Percentiles rank a stretch among this genome's conserved stretches.
Conservation (phyloP, 2,797 vertebrate species). For the Hydrophis major region DNA sequence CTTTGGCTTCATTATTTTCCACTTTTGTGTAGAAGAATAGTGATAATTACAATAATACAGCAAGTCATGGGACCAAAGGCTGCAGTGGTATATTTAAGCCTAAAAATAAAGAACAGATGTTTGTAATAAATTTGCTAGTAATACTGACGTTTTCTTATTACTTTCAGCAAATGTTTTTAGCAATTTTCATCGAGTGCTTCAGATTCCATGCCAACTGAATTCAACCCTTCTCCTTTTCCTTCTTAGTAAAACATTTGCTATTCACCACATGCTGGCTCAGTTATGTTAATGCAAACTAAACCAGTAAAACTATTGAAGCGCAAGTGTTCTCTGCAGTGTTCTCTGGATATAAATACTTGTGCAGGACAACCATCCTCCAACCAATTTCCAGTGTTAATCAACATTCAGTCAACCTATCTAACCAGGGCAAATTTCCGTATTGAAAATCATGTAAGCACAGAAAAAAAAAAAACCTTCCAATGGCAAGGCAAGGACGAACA, state of each 20-base stretch:
- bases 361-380: neutral
- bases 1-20: neutral
- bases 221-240: neutral
- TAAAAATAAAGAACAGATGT: neutral
- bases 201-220: slow-evolving; percentile 7
- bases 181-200: neutral
- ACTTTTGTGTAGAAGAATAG: neutral
- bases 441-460: neutral
- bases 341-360: neutral
- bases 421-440: neutral
- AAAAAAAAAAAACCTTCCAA: too few relatives aligned
- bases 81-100: neutral
- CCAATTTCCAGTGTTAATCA: neutral
- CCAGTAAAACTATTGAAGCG: slow-evolving; percentile 1
- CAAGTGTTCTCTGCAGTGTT: neutral
- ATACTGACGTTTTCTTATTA: slow-evolving; percentile 16
- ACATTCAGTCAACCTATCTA: neutral
- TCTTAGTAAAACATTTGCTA: neutral
- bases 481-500: too few relatives aligned
- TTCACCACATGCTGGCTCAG: neutral
- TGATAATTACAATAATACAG: slow-evolving; percentile 7
- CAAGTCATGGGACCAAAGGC: neutral
- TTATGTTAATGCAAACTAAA: slow-evolving; percentile 36
- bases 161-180: neutral
- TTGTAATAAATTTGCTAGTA: slow-evolving; percentile 10